Conservation (phyloP, 2,113 vertebrate genomes). For the Ictalurus punctatus region DNA sequence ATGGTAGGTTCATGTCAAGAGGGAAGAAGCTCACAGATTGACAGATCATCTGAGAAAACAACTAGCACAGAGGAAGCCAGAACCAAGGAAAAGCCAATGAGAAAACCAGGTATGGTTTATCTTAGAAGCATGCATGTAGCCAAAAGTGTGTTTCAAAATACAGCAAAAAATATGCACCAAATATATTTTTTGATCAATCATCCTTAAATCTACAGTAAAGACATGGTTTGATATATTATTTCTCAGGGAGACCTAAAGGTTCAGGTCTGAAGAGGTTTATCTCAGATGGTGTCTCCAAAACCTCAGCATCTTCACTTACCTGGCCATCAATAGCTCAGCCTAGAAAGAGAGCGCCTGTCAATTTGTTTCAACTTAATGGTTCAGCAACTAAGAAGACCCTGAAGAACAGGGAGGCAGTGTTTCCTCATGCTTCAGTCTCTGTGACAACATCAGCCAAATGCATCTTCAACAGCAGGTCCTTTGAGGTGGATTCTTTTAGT, state of each 20-base stretch:
- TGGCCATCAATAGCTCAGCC: constrained; percentile 80
- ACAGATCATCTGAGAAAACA: constrained; percentile 71
- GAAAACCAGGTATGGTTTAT: constrained; percentile 79
- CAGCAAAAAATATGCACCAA: background rate
- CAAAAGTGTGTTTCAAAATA: background rate
- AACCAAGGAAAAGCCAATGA: constrained; percentile 63
- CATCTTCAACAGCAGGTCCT: constrained; percentile 88
- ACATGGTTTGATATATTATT: constrained; percentile 17
- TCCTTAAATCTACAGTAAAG: background rate
- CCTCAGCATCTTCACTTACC: constrained; percentile 76
- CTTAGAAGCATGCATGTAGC: background rate
- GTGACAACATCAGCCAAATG: constrained; percentile 68
- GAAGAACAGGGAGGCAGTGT: constrained; percentile 77
- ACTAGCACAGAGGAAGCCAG: constrained; percentile 64
- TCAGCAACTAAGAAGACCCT: constrained; percentile 73
- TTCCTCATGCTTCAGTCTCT: constrained; percentile 71
- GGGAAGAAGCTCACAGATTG: constrained; percentile 63
- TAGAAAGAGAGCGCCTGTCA: constrained; percentile 78
- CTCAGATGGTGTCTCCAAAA: constrained; percentile 71
- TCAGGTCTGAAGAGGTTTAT: constrained; percentile 77
- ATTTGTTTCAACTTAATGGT: constrained; percentile 88
- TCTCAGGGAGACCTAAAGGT: constrained; percentile 74
- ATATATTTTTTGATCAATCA: background rate
- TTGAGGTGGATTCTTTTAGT: constrained; percentile 92
- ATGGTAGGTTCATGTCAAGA: constrained; percentile 72